Percentiles rank a stretch among this genome's conserved stretches.
phyloP scores from a whole-genome alignment of 2,113 vertebrate species.

The Harpagus bidentatus region DNA sequence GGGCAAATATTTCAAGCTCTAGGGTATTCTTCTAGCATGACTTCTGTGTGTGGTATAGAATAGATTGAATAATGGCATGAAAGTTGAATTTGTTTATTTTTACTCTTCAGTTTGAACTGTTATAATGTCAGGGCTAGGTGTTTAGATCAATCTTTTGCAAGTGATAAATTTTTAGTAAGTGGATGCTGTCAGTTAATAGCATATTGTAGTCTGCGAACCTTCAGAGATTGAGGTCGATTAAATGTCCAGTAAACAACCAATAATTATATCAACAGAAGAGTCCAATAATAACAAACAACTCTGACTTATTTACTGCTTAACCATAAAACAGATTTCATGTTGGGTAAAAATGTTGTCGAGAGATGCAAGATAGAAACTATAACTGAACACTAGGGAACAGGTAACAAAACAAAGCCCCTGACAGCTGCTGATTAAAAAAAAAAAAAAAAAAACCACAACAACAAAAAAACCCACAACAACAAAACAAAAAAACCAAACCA shows the following conservation, averaged over 20 bases:
- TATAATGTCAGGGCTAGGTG: not conserved
- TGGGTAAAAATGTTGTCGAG: not conserved
- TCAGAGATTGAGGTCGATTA: not conserved
- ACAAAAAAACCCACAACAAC: too few species aligned
- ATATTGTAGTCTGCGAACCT: not conserved
- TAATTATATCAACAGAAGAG: not conserved
- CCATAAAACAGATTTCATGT: not conserved
- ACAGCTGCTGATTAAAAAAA: not conserved
- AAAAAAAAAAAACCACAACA: too few species aligned
- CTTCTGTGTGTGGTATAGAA: not conserved
- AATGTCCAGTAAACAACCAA: not conserved
- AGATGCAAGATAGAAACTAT: not conserved
- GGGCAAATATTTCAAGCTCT: not conserved
- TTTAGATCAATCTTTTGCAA: not conserved
- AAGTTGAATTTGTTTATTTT: not conserved
- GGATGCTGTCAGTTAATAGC: not conserved
- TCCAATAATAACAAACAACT: not conserved
- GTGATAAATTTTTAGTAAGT: not conserved
- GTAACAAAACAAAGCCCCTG: not conserved
- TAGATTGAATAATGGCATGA: not conserved
- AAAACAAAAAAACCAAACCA: too few species aligned
- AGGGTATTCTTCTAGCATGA: not conserved
- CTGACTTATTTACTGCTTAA: not conserved
- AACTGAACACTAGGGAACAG: not conserved
- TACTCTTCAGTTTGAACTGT: not conserved